A percentile compares a stretch with the other conserved stretches of the same genome.
Evolutionary conservation across 53 echinoderm and acorn worm species (phyloP).

Genomic region (Astropecten irregularis): DNA sequence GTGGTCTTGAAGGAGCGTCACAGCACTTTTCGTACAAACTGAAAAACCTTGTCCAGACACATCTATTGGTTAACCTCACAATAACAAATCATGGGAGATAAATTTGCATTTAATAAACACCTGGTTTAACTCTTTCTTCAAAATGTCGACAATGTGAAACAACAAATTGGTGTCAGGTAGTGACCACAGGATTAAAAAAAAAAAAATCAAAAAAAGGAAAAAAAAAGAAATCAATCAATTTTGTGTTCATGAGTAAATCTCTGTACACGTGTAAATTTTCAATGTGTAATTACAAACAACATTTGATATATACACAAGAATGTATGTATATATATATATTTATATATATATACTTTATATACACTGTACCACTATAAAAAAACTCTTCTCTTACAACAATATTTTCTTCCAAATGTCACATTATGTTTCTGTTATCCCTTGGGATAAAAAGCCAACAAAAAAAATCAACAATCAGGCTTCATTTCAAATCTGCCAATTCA

Average conservation of each 20-base stretch:
- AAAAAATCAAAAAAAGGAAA: too few relatives aligned
- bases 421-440: constrained; percentile 3
- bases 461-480: not conserved
- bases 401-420: constrained; percentile 42
- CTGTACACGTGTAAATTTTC: constrained; percentile 59
- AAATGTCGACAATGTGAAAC: too few relatives aligned
- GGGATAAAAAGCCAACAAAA: not conserved
- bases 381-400: constrained; percentile 9
- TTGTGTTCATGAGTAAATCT: constrained; percentile 37
- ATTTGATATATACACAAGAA: not conserved
- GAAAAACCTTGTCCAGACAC: too few relatives aligned
- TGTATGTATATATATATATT: constrained; percentile 11
- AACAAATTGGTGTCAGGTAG: too few relatives aligned
- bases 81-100: too few relatives aligned
- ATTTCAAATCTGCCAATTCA: too few relatives aligned
- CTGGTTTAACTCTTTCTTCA: too few relatives aligned
- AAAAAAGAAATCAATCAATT: constrained; percentile 38
- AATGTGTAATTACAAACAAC: constrained; percentile 51
- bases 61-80: too few relatives aligned
- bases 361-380: constrained; percentile 37
- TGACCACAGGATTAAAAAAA: too few relatives aligned
- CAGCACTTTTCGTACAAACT: too few relatives aligned
- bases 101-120: too few relatives aligned
- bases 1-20: too few relatives aligned
- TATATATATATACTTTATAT: constrained; percentile 23